Evolutionary conservation across 1,140 invertebrate genomes (phyloP).

Genomic region (Lordiphosa stackelbergi): DNA sequence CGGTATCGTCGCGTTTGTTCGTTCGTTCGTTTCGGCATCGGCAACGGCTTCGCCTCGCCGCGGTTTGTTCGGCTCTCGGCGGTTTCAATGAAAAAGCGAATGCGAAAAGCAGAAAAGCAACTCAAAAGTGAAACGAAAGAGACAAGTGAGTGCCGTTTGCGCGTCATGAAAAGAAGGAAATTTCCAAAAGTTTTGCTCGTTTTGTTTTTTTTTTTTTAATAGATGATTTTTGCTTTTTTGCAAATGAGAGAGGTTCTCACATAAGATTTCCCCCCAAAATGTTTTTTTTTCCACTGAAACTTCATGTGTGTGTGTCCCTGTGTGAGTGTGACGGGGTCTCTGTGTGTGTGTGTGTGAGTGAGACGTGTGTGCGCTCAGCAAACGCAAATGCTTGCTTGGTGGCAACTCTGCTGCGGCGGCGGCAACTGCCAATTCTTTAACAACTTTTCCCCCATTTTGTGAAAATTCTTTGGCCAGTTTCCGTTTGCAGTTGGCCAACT

Average conservation of each 20-base stretch:
- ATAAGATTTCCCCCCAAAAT: background rate
- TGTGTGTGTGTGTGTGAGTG: conserved; percentile 8
- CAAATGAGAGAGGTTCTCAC: background rate
- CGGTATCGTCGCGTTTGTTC: conserved; percentile 34
- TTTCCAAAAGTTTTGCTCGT: background rate
- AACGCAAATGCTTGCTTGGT: conserved; percentile 19
- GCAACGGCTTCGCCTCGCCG: conserved; percentile 20
- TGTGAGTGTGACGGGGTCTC: conserved; percentile 10
- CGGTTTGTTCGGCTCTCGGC: conserved; percentile 10
- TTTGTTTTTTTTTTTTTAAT: conserved; percentile 11
- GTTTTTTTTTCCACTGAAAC: conserved; percentile 12
- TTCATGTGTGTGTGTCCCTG: conserved; percentile 1
- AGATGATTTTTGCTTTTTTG: conserved; percentile 7
- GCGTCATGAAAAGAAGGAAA: conserved; percentile 21
- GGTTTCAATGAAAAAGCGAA: conserved; percentile 25
- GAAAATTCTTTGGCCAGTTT: conserved; percentile 50
- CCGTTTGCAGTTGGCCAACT: conserved; percentile 19
- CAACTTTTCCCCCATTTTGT: conserved; percentile 47
- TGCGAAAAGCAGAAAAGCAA: conserved; percentile 41
- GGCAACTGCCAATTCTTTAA: conserved; percentile 33
- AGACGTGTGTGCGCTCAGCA: conserved; percentile 15
- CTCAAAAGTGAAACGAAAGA: conserved; percentile 39
- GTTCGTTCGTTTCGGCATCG: conserved; percentile 7
- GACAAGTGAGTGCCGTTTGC: conserved; percentile 40
- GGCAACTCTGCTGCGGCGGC: conserved; percentile 34